Evolutionary conservation across 2,888 invertebrate genomes (phyloP), one percentile per base, ranked within the genome.

Genomic region (Thecophora atra): DNA sequence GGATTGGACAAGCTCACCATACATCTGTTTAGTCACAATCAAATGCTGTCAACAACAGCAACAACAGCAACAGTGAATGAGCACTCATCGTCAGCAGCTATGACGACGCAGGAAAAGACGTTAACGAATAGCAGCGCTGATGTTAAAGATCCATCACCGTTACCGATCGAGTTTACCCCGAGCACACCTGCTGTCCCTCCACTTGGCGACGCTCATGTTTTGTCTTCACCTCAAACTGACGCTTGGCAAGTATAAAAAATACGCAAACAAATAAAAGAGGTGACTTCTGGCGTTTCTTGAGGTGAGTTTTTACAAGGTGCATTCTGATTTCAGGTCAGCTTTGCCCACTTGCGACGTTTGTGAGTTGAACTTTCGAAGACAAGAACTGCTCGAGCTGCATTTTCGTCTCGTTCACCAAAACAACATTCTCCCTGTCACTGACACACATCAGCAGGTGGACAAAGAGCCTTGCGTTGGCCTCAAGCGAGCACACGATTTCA

Each of bases 1-100:
- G 94, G 94, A 1, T 88, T 95, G 76, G 94, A 94, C 84, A 94
- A 94, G 87, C 87, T 94, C 67, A 94, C 94, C 0, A 93, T 94
- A 81, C 94, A 95, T 85, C 88, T 95, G 76, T 94, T 94, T 81
- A 91, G 91, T 73, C 94, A 94, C 82, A 89, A 91, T 42, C 82
- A 78, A 60, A 75, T 81, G 17, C 81, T 83, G 73, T 72, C 69
- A 64, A 71, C 71, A 30, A 71, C 68, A 56, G 54, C 68, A 47
- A 51, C 64, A 11, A 37, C 37, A 71, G 70, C 65, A 65, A 69
- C 56, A 60, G 69, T 64, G 21, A n/a, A 42, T 28, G 64, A 70
- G 47, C 11, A n/a, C 6, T 15, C 47, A 47, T n/a, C 47, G 17
- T 47, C 17, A 37, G 37, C 37, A 11, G 37, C 11, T n/a, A 47